Conservation (phyloP, 53 echinoderm and acorn worm species). For the Apostichopus leukothele region DNA sequence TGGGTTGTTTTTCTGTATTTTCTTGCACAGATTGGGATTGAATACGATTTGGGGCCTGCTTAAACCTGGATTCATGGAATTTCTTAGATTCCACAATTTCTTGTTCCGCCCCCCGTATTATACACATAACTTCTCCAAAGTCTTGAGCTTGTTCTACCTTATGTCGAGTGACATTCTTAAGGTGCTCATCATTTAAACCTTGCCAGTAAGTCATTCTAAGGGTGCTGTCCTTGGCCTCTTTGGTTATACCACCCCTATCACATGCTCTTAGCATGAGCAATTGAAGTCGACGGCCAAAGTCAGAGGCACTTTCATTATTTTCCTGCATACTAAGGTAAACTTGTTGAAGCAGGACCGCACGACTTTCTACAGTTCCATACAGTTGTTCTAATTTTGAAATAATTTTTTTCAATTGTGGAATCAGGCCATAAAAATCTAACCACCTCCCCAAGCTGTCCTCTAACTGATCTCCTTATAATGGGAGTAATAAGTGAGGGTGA, state of each 20-base stretch:
- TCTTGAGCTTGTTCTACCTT: background rate
- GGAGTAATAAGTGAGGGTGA: no score
- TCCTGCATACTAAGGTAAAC: background rate
- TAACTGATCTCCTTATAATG: no score
- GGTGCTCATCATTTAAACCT: background rate
- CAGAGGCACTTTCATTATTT: background rate
- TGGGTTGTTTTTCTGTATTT: background rate
- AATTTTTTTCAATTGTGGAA: no score
- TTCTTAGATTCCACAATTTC: background rate
- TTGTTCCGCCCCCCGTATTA: background rate
- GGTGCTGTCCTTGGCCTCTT: background rate
- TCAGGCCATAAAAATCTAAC: no score
- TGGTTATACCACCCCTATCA: background rate
- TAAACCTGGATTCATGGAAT: background rate
- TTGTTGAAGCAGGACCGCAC: constrained; percentile 42
- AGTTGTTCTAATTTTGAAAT: no score
- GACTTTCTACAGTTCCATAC: constrained; percentile 17
- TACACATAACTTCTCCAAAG: constrained; percentile 5
- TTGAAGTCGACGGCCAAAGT: background rate
- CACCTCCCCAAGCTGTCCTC: no score
- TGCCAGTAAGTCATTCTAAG: constrained; percentile 8
- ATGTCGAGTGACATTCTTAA: background rate
- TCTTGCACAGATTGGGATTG: no score
- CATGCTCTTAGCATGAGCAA: background rate
- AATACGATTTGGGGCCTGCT: no score